Evolutionary conservation across 2,888 invertebrate genomes (phyloP).

Genomic region (Crepidodera aurea): DNA sequence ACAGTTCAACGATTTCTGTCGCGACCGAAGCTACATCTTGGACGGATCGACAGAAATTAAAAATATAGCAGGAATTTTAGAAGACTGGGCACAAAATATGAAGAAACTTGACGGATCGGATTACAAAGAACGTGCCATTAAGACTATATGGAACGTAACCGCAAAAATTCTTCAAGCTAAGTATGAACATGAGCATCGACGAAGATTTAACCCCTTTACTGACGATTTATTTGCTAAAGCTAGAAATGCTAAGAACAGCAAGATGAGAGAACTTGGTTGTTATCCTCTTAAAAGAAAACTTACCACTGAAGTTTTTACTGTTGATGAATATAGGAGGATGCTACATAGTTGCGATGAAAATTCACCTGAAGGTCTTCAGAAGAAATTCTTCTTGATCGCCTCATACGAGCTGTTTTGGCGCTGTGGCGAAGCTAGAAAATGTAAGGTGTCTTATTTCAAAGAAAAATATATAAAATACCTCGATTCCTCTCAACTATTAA

Average conservation of each 20-base stretch:
- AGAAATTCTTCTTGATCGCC: slow-evolving; percentile 52
- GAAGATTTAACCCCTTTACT: slow-evolving; percentile 37
- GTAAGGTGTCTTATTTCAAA: neutral
- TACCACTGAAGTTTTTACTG: neutral
- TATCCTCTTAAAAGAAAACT: neutral
- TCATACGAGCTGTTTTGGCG: slow-evolving; percentile 26
- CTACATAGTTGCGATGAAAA: slow-evolving; percentile 30
- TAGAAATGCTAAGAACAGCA: slow-evolving; percentile 24
- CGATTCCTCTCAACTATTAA: neutral
- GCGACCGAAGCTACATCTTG: neutral
- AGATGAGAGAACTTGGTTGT: neutral
- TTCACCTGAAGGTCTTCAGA: slow-evolving; percentile 51
- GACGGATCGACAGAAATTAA: neutral
- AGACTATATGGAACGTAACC: slow-evolving; percentile 39
- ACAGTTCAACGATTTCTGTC: neutral
- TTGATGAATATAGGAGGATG: neutral
- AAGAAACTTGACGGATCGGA: slow-evolving; percentile 36
- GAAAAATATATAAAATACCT: neutral
- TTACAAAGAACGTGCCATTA: slow-evolving; percentile 36
- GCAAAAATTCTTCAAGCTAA: slow-evolving; percentile 38
- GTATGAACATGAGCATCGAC: slow-evolving; percentile 34
- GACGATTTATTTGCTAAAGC: slow-evolving; percentile 35
- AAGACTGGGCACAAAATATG: slow-evolving; percentile 41
- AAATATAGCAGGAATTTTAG: slow-evolving; percentile 14
- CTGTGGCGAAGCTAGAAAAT: slow-evolving; percentile 1